Percentiles rank a stretch among this genome's conserved stretches.
phyloP scores from a whole-genome alignment of 1,140 invertebrate genomes.

The Zaprionus kolodkinae region DNA sequence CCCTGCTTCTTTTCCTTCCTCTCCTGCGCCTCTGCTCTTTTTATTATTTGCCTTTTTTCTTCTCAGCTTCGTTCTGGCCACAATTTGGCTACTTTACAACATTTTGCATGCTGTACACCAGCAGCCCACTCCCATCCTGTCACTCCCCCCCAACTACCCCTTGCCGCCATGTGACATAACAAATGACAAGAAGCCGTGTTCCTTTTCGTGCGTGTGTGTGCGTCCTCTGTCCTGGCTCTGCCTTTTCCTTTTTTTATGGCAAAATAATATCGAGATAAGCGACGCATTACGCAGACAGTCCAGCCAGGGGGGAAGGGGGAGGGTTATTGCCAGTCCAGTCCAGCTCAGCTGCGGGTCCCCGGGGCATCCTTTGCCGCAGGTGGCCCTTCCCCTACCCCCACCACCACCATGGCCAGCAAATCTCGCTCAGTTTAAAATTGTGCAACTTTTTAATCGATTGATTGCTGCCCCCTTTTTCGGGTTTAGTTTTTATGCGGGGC shows the following conservation, averaged over 20 bases:
- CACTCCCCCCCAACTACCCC: neutral
- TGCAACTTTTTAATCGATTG: conserved; percentile 73
- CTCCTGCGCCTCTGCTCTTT: conserved; percentile 14
- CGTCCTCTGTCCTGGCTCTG: conserved; percentile 13
- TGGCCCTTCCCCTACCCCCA: neutral
- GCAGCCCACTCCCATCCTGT: neutral
- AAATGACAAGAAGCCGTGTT: conserved; percentile 60
- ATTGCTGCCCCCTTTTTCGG: conserved; percentile 55
- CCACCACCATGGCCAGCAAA: neutral
- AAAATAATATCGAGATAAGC: conserved; percentile 79
- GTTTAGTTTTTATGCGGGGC: conserved; percentile 72
- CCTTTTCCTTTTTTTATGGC: conserved; percentile 68
- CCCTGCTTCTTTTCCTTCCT: neutral
- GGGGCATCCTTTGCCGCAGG: conserved; percentile 39
- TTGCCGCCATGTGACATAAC: conserved; percentile 53
- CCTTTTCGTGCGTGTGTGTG: conserved; percentile 36
- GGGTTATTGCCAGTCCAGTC: neutral
- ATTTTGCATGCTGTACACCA: conserved; percentile 50
- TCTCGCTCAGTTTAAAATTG: conserved; percentile 53
- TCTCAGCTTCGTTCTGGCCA: conserved; percentile 28
- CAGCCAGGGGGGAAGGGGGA: neutral
- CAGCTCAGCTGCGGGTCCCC: conserved; percentile 44
- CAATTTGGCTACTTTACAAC: conserved; percentile 65
- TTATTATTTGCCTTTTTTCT: conserved; percentile 41
- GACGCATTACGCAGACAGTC: conserved; percentile 46